Evolutionary conservation across 1,140 invertebrate genomes (phyloP), one percentile per base, ranked within the genome.

Genomic region (Danaus plexippus): DNA sequence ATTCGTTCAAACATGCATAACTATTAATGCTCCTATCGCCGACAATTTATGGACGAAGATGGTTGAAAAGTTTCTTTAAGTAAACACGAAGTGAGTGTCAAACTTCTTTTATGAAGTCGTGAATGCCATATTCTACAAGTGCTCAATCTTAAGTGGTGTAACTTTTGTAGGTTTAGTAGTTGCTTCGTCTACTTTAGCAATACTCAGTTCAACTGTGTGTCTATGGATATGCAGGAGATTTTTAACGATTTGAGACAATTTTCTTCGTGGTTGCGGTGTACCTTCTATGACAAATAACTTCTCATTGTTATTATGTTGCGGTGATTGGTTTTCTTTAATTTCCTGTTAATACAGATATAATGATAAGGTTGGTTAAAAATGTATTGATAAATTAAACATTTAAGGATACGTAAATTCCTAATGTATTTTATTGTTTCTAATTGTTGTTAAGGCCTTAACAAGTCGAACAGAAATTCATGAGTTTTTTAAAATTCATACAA

Each of bases 91-190:
- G 43, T 50, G 51, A 59, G 46, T 53, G 40, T 11, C 52, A 54
- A 47, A 15, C 15, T 15, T 15, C 15, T 15, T 15, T 15, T 32
- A 32, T 32, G 22, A 32, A 32, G 22, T 32, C 22, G 22, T 8
- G 2, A 32, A 32, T 32, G 7, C 22, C 1, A 32, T 32, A 32
- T 32, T 32, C 22, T 32, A 32, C 22, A 32, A 6, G 22, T 72
- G 59, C 18, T 81, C 76, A 52, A 67, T 61, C 68, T 68, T 80
- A 12, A 82, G 58, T 13, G 81, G 80, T 5, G 81, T 87, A 0
- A 85, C 54, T 72, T 77, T 87, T 11, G 81, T 87, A 3, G 79
- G 80, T 52, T 81, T 87, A 1, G 73, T 77, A 0, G 80, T 82
- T 10, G 63, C 54, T 57, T 87, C 81, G 40, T 85, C 77, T 5